Base-by-base conservation (phyloP, 2,888 invertebrate genomes). In the Hoplodrina blanda region DNA sequence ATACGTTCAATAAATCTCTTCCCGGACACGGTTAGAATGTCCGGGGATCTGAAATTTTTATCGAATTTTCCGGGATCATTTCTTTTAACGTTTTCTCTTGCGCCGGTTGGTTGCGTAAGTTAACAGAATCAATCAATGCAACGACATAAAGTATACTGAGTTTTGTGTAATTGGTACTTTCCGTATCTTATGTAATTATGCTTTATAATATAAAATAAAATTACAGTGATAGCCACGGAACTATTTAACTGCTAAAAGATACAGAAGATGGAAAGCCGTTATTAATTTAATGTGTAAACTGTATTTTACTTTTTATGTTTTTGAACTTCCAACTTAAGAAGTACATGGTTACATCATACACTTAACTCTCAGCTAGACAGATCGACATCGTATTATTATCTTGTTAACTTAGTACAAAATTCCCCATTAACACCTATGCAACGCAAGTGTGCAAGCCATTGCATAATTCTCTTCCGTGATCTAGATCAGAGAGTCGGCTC, bases 1-100 rank as follows among this genome's bases (percentile, higher is more conserved):
- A 90, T 89, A 88, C 81, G 76, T 74, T 70, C 81, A 81, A 89
- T 90, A 90, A 90, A 91, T 92, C 88, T 88, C 84, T 80, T 82
- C 77, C 81, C 83, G 82, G 85, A 87, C 86, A 83, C 83, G 76
- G 69, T 78, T 76, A 78, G 69, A 81, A 68, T 65, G 68, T 72
- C 53, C 55, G 57, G 54, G 64, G 62, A 53, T 70, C 69, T 73
- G 63, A 72, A 62, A 50, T 64, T 75, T 67, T 74, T 69, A 69
- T 76, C 61, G 46, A 41, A 70, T 78, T 85, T 84, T 81, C 82
- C 72, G 78, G 73, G 75, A 63, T 62, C 46, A 69, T 82, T 81
- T 73, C 54, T 73, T 74, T 78, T 73, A 64, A 76, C 59, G 49
- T 62, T 73, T 72, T 62, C 33, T 64, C 19, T 52, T 44, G 64